phyloP scores from a whole-genome alignment of 2,113 vertebrate genomes.

The Gallinago paraguaiae region DNA sequence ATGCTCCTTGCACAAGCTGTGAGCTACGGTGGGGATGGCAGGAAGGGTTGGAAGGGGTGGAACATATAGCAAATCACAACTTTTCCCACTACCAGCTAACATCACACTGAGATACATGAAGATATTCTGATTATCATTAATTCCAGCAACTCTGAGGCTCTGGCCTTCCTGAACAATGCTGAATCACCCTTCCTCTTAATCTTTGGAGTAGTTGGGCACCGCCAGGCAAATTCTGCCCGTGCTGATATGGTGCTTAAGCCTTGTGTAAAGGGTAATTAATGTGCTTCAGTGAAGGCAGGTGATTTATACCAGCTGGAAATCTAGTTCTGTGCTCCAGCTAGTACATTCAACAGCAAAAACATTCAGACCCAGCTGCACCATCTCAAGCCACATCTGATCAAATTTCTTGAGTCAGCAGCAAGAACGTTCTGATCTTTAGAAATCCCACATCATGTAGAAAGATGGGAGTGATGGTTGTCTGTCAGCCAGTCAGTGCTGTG shows the following conservation, averaged over 20 bases:
- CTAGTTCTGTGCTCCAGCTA: background rate
- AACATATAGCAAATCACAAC: background rate
- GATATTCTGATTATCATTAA: background rate
- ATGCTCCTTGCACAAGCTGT: background rate
- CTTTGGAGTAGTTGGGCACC: background rate
- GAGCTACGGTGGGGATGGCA: background rate
- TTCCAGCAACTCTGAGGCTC: background rate
- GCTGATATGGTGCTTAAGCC: background rate
- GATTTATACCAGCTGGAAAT: background rate
- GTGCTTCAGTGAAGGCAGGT: background rate
- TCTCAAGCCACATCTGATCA: conserved; percentile 14
- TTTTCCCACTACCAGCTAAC: background rate
- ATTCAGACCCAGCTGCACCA: conserved; percentile 3
- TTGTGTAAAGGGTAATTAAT: background rate
- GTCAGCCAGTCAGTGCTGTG: background rate
- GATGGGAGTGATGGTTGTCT: background rate
- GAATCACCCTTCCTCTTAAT: background rate
- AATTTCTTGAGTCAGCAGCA: background rate
- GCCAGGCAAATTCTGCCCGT: background rate
- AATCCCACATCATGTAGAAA: background rate
- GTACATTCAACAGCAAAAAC: background rate
- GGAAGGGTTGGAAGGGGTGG: background rate
- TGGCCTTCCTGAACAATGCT: background rate
- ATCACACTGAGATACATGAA: background rate
- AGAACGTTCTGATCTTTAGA: background rate